Evolutionary conservation across 2,888 invertebrate species (phyloP), one percentile per base, ranked within the genome.

Genomic region (Melinaea marsaeus): DNA sequence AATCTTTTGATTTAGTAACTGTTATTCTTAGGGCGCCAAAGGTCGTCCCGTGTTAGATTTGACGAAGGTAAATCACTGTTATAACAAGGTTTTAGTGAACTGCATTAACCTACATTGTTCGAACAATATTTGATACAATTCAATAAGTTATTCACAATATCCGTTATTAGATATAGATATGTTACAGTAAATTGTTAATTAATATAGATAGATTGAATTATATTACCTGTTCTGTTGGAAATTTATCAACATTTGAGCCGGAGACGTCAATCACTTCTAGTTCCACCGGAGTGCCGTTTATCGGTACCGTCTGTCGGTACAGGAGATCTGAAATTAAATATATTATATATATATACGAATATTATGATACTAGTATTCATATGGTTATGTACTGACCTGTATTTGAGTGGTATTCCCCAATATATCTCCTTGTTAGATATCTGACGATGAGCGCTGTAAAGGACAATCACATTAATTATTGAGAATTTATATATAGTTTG

Each of bases 241-340:
- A 92, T 83, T 92, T 92, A 82, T 92, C 93, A 68, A 92, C 91
- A 79, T 93, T 94, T 72, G 93, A 93, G 69, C 94, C 94, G 71
- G 95, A 95, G 61, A 95, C 94, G 84, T 95, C 95, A 67, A 95
- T 94, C 68, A 95, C 95, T 87, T 95, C 95, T 67, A 95, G 92
- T 80, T 95, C 95, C 69, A 95, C 88, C 34, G 94, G 92, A 57
- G 93, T 92, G 73, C 94, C 94, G 80, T 95, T 95, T 72, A 95
- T 92, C 42, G 93, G 93, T 67, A 95, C 92, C 22, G 94, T 94
- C 83, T 95, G 95, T 78, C 93, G 92, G 85, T 95, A 95, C 58
- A 95, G 90, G 65, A 95, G 91, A 92, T 95, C 95, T 94, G 93
- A 58, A 92, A 73, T 62, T 37, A 58, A 47, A 13, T 48, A 13